Evolutionary conservation across 2,113 vertebrate genomes (phyloP).

Genomic region (Melanerpes aurifrons): DNA sequence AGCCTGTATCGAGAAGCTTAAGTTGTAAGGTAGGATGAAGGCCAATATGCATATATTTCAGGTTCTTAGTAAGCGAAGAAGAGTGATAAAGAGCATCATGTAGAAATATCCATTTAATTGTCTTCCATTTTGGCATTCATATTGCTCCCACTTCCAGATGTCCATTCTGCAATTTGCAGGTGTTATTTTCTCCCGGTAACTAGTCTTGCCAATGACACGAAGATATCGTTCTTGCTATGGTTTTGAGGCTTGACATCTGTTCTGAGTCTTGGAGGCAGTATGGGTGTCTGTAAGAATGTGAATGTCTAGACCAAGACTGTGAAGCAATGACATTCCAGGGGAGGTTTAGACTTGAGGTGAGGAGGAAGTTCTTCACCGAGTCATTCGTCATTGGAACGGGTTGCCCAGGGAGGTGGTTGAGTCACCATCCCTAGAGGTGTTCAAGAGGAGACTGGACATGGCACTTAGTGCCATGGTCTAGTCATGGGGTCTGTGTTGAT

Average conservation of each 20-base stretch:
- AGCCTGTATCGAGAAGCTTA: background rate
- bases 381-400: too few species aligned
- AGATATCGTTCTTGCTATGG: background rate
- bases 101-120: background rate
- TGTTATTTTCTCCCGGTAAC: background rate
- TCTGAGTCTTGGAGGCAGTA: rapidly evolving
- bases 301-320: background rate
- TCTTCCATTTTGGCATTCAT: background rate
- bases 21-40: background rate
- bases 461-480: too few species aligned
- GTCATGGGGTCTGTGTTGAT: too few species aligned
- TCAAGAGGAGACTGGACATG: too few species aligned
- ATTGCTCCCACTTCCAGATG: background rate
- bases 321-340: too few species aligned
- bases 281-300: rapidly evolving
- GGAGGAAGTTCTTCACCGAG: too few species aligned
- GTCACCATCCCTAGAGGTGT: too few species aligned
- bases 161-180: background rate
- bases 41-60: background rate
- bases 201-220: background rate
- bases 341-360: too few species aligned
- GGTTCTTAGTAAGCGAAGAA: background rate
- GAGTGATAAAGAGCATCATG: background rate
- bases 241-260: background rate
- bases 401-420: too few species aligned